phyloP scores from a whole-genome alignment of 2,888 invertebrate genomes.

The Melangyna quadrimaculata region DNA sequence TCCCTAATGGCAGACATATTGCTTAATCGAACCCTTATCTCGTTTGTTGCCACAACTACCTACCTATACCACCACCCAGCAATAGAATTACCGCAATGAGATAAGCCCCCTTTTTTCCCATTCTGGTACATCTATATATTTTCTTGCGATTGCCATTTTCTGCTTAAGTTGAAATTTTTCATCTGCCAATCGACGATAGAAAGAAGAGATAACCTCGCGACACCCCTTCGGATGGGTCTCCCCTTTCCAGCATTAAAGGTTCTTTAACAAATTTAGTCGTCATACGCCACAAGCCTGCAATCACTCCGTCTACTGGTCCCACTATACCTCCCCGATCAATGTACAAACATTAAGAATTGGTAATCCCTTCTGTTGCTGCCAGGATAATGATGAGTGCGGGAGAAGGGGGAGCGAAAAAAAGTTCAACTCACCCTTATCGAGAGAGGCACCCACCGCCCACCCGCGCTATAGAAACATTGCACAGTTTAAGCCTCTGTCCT shows the following conservation, averaged over 20 bases:
- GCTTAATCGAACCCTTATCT: constrained; percentile 72
- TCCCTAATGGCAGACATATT: constrained; percentile 72
- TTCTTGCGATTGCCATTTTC: constrained; percentile 65
- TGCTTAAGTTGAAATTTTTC: constrained; percentile 71
- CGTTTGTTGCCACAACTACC: constrained; percentile 63
- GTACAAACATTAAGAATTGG: constrained; percentile 70
- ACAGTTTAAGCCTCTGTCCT: constrained; percentile 23
- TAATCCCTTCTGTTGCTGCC: constrained; percentile 69
- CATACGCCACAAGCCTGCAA: constrained; percentile 52
- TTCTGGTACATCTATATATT: constrained; percentile 21
- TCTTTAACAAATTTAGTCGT: constrained; percentile 59
- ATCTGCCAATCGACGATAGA: constrained; percentile 63
- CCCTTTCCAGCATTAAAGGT: background rate
- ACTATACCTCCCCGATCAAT: constrained; percentile 34
- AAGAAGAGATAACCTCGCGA: constrained; percentile 56
- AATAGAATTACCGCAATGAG: constrained; percentile 37
- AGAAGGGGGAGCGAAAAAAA: constrained; percentile 17
- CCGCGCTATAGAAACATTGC: background rate
- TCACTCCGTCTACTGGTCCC: constrained; percentile 25
- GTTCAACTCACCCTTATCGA: constrained; percentile 54
- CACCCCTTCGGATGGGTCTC: constrained; percentile 5
- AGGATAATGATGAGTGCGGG: background rate
- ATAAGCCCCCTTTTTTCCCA: constrained; percentile 2
- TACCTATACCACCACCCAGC: background rate
- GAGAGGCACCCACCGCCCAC: background rate